These are phyloP conservation scores for Delichon dasypus DNA, from an alignment of 2,797 vertebrate genomes.

Conservation along the genomic window DNA sequence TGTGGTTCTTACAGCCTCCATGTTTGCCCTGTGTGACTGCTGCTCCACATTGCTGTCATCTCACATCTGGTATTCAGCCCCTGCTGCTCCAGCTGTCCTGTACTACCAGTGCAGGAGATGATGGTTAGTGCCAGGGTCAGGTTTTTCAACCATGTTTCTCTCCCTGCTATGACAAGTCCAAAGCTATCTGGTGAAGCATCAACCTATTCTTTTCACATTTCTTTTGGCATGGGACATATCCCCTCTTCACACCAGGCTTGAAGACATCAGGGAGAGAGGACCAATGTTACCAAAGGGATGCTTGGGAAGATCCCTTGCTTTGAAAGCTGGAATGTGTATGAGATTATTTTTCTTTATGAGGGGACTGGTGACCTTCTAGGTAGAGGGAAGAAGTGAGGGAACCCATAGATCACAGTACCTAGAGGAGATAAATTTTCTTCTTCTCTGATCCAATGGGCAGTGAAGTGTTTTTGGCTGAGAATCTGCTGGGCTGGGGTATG, in stretches of 20 bases:
- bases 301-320: background rate
- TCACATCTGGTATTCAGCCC: background rate
- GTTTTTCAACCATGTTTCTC: background rate
- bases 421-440: background rate
- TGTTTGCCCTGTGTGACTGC: background rate
- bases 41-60: background rate
- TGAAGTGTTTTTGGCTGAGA: background rate
- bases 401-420: background rate
- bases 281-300: background rate
- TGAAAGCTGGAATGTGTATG: background rate
- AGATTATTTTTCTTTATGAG: background rate
- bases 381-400: background rate
- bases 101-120: background rate
- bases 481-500: background rate
- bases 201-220: background rate
- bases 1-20: background rate
- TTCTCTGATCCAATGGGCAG: background rate
- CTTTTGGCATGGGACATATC: background rate
- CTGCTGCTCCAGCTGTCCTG: background rate
- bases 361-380: background rate
- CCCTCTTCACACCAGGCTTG: background rate
- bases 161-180: background rate
- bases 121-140: background rate
- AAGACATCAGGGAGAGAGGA: accelerated
- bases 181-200: background rate